Base-by-base conservation (phyloP, 2,888 invertebrate species). In the Hemistola chrysoprasaria region DNA sequence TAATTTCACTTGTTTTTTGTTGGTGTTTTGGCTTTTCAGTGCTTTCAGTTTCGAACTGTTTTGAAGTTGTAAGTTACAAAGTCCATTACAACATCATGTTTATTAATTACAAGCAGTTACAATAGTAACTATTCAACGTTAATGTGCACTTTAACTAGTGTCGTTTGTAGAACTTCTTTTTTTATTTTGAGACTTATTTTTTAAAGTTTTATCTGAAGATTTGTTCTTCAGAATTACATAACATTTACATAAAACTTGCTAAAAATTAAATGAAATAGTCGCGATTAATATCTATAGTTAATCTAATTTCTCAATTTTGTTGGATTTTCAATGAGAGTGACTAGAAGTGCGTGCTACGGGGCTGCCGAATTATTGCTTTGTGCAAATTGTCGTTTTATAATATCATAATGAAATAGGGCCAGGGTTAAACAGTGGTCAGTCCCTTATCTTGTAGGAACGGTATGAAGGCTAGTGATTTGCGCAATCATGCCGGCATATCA, bases 391-490 rank as follows among this genome's bases (percentile, higher is more conserved):
- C 8, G n/a, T 25, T 26, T 42, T 29, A 22, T 6, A 28, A 33
- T 36, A 40, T 22, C 28, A 76, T 77, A 79, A 80, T 71, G 78
- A 71, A 75, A 85, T 80, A 81, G 82, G 85, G 87, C 85, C 87
- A 87, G 85, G 87, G 87, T 83, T 85, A 84, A 58, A 63, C 57
- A 47, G 61, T 71, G 70, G 68, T 60, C 67, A 67, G 63, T 67
- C 66, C 67, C 72, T 86, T 87, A 86, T 86, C 86, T 65, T 58
- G 73, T 76, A 83, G 84, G 85, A 86, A 82, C 83, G 59, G 65
- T 60, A 61, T 70, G 80, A 83, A 86, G 85, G 86, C 83, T 85
- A 74, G 62, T 50, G 71, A 78, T 81, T 87, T 87, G 84, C 86
- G 87, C 86, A 87, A 87, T 72, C 74, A 47, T 59, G 50, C 6